Conservation (phyloP, 2,113 vertebrate species). For the Talpa occidentalis region DNA sequence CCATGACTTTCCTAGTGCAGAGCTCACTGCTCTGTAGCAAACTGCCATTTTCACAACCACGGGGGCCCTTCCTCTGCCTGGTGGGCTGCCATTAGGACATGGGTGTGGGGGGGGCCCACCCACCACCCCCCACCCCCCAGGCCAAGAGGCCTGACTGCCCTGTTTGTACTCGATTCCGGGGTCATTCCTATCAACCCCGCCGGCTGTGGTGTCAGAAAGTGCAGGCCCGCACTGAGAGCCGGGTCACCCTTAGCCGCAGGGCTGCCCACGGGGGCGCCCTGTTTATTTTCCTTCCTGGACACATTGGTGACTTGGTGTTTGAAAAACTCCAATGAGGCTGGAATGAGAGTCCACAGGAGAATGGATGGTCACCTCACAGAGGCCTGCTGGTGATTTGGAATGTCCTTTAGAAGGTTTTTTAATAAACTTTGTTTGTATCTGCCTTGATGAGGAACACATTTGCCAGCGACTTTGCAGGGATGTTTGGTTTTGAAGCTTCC, state of each 20-base stretch:
- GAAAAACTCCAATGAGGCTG: conserved; percentile 84
- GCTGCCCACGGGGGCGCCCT: conserved; percentile 80
- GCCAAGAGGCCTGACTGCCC: neutral
- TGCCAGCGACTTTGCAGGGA: conserved; percentile 90
- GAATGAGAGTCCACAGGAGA: conserved; percentile 84
- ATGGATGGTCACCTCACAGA: conserved; percentile 84
- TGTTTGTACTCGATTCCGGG: conserved; percentile 65
- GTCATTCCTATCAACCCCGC: conserved; percentile 73
- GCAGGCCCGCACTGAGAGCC: conserved; percentile 83
- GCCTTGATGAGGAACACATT: conserved; percentile 98
- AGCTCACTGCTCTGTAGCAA: neutral
- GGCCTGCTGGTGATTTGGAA: conserved; percentile 88
- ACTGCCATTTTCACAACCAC: neutral
- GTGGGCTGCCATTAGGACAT: conserved; percentile 51
- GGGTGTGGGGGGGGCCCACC: neutral
- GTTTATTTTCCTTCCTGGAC: conserved; percentile 90
- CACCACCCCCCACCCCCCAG: neutral
- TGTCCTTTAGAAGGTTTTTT: conserved; percentile 90
- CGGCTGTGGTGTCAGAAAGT: conserved; percentile 80
- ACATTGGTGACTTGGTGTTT: conserved; percentile 85
- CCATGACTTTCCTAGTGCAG: neutral
- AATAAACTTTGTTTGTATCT: conserved; percentile 99
- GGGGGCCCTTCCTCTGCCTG: conserved; percentile 63
- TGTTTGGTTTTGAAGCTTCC: conserved; percentile 94
- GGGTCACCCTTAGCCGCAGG: conserved; percentile 82